These are phyloP conservation scores for Zaprionus capensis DNA, from an alignment of 1,140 invertebrate genomes.

Conservation along the genomic window DNA sequence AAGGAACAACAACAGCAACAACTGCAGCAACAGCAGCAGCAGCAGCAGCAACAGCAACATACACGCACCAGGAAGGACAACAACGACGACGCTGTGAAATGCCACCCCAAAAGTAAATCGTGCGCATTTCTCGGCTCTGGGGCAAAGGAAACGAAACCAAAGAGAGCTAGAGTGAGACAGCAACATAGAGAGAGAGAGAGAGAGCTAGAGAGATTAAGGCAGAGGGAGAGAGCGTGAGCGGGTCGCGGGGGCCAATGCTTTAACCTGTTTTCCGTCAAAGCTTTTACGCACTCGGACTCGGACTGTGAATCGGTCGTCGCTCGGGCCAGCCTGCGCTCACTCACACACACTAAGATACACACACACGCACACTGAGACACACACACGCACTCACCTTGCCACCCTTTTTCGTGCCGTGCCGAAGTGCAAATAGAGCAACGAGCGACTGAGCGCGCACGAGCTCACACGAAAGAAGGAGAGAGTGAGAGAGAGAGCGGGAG, in stretches of 20 bases:
- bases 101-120: conserved; percentile 71
- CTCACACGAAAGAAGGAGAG: conserved; percentile 7
- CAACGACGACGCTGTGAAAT: conserved; percentile 55
- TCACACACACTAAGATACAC: not conserved
- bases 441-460: conserved; percentile 12
- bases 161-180: conserved; percentile 4
- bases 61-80: conserved; percentile 68
- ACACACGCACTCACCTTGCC: conserved; percentile 52
- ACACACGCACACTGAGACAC: conserved; percentile 20
- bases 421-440: conserved; percentile 50
- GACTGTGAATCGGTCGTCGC: conserved; percentile 16
- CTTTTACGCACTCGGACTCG: conserved; percentile 73
- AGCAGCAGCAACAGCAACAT: conserved; percentile 45
- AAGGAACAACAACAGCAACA: conserved; percentile 22
- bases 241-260: conserved; percentile 60
- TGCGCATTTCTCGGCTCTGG: conserved; percentile 73
- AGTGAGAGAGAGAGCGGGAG: conserved; percentile 15
- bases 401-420: conserved; percentile 56
- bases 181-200: not conserved
- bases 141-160: conserved; percentile 49
- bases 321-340: conserved; percentile 24
- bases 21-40: conserved; percentile 60
- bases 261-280: conserved; percentile 77
- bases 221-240: conserved; percentile 19
- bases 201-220: not conserved